These are phyloP conservation scores for Clusia tigrina DNA, from an alignment of 2,888 invertebrate genomes.

Conservation along the genomic window DNA sequence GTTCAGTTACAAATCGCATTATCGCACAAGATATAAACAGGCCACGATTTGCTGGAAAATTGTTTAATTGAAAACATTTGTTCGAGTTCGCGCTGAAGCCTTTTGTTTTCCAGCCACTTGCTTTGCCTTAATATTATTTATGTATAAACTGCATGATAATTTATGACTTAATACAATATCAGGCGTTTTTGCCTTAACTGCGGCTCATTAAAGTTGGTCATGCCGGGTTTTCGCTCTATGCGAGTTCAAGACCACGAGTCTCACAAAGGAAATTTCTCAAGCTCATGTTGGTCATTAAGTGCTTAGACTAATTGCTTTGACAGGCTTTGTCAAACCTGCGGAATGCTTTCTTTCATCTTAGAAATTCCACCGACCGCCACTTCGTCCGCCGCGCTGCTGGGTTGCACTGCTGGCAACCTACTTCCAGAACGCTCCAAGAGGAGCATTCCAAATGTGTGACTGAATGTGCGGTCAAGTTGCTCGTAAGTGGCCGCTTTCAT, in stretches of 20 bases:
- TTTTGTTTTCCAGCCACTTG: too few relatives aligned
- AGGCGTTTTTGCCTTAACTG: too few relatives aligned
- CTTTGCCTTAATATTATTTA: too few relatives aligned
- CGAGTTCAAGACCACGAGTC: constrained; percentile 38
- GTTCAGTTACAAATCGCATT: neutral
- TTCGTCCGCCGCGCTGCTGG: neutral
- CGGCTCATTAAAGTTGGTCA: too few relatives aligned
- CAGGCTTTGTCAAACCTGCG: constrained; percentile 41
- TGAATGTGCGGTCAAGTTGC: neutral
- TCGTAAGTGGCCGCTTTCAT: neutral
- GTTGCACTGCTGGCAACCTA: neutral
- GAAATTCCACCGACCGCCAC: constrained; percentile 37
- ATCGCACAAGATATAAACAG: neutral
- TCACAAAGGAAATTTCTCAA: neutral
- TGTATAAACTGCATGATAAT: too few relatives aligned
- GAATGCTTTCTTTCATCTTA: constrained; percentile 45
- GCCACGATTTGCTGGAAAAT: constrained; percentile 4
- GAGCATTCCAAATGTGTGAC: constrained; percentile 6
- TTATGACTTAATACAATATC: too few relatives aligned
- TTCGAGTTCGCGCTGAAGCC: too few relatives aligned
- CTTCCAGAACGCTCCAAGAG: too few relatives aligned
- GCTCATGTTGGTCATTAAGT: constrained; percentile 27
- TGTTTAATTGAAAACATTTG: too few relatives aligned
- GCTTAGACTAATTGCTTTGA: constrained; percentile 54
- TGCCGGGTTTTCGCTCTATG: constrained; percentile 48